phyloP scores from a whole-genome alignment of 1,140 invertebrate genomes.

The Paraescarpia echinospica region DNA sequence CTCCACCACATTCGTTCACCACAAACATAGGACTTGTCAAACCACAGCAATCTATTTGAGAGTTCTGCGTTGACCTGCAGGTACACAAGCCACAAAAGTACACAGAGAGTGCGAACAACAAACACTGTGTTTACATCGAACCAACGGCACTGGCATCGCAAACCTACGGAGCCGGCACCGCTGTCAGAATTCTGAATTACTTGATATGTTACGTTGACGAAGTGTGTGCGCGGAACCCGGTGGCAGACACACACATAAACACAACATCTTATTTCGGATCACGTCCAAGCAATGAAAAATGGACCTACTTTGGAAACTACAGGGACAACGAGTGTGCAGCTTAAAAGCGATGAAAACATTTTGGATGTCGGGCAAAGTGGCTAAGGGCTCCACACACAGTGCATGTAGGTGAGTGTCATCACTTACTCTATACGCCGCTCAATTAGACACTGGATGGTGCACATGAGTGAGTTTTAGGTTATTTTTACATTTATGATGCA shows the following conservation, averaged over 20 bases:
- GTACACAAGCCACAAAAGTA: neutral
- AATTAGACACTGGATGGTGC: neutral
- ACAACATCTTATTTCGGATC: neutral
- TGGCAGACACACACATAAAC: neutral
- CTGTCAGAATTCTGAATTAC: neutral
- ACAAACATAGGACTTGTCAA: neutral
- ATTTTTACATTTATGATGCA: neutral
- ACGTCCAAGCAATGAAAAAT: neutral
- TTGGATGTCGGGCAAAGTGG: neutral
- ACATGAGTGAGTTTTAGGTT: neutral
- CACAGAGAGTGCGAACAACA: neutral
- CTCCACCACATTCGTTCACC: neutral
- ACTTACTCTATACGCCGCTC: neutral
- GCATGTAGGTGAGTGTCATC: neutral
- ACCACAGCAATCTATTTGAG: neutral
- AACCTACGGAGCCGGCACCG: neutral
- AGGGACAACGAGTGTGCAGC: neutral
- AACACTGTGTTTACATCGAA: neutral
- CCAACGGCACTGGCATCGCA: neutral
- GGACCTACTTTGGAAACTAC: neutral
- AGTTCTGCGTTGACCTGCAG: neutral
- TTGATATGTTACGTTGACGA: neutral
- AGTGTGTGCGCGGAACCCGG: neutral
- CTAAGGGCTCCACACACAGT: neutral
- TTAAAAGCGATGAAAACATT: conserved; percentile 1